These are phyloP conservation scores for Hydraecia micacea DNA, from an alignment of 2,888 invertebrate species.

Conservation along the genomic window DNA sequence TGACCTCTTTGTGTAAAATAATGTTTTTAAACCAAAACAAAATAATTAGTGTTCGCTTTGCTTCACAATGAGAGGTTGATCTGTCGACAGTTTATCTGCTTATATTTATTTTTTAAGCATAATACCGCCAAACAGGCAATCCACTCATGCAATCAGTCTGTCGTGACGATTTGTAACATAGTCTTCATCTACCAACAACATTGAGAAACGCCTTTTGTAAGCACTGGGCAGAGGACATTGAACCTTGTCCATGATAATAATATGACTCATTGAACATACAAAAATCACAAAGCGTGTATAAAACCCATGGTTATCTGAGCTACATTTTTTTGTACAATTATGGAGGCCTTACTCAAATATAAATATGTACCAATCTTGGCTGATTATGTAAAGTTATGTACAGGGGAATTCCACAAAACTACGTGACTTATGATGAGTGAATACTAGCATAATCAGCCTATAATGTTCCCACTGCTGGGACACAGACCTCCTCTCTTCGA, in stretches of 20 bases:
- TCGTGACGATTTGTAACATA: background rate
- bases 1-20: too few relatives aligned
- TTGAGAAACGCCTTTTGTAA: background rate
- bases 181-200: background rate
- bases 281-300: background rate
- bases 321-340: background rate
- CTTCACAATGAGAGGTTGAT: background rate
- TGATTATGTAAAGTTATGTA: too few relatives aligned
- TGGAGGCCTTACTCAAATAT: background rate
- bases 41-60: background rate
- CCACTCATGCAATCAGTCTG: background rate
- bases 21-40: background rate
- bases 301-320: background rate
- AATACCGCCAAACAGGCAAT: background rate
- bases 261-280: background rate
- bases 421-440: background rate
- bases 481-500: too few relatives aligned
- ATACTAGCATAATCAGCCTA: background rate
- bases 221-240: background rate
- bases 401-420: background rate
- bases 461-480: too few relatives aligned
- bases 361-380: background rate
- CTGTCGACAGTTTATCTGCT: background rate
- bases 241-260: conserved; percentile 8
- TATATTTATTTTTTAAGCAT: background rate